These are phyloP conservation scores for Elegia similella DNA, from an alignment of 2,888 invertebrate species.

Conservation along the genomic window DNA sequence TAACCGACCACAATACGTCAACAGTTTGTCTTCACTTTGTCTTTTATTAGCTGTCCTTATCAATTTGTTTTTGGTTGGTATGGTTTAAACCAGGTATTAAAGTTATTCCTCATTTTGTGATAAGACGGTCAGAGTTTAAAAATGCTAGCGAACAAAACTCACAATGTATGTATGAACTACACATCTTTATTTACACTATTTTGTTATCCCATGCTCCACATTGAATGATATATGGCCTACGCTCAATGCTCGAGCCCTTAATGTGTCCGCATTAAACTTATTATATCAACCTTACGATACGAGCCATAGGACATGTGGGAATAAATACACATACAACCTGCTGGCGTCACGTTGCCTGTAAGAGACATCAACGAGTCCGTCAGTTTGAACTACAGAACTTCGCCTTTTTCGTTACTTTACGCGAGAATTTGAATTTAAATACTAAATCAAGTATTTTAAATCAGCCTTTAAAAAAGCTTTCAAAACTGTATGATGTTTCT, in stretches of 20 bases:
- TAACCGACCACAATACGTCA: too few species aligned
- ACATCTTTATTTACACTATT: neutral
- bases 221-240: neutral
- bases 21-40: too few species aligned
- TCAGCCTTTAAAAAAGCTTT: too few species aligned
- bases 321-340: neutral
- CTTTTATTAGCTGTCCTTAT: too few species aligned
- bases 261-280: constrained; percentile 2
- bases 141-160: neutral
- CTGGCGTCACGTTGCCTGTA: neutral
- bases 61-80: too few species aligned
- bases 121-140: neutral
- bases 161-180: neutral
- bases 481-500: too few species aligned
- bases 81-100: too few species aligned
- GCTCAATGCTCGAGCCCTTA: constrained; percentile 7
- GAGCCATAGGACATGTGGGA: neutral
- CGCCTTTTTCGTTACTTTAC: too few species aligned
- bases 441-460: too few species aligned
- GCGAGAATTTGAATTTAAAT: too few species aligned
- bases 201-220: neutral
- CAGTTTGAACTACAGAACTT: neutral
- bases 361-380: neutral
- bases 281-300: neutral
- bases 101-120: too few species aligned